A percentile compares a stretch with the other conserved stretches of the same genome.
phyloP scores from a whole-genome alignment of 1,140 invertebrate genomes.

The Trypoxylus dichotomus region DNA sequence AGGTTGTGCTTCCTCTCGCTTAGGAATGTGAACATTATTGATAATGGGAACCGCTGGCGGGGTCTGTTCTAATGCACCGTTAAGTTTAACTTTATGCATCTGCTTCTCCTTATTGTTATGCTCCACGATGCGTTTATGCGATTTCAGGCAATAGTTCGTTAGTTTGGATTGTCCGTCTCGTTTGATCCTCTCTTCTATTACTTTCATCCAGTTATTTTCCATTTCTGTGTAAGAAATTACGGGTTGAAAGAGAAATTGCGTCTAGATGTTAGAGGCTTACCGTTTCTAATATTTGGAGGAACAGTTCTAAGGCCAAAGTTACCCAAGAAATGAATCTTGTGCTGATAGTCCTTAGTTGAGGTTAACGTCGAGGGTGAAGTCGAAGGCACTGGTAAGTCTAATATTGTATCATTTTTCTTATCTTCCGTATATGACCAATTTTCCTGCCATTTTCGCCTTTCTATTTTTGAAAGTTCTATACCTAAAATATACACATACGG shows the following conservation, averaged over 20 bases:
- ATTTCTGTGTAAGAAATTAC: conserved; percentile 39
- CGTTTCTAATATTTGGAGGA: conserved; percentile 38
- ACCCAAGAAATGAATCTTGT: conserved; percentile 46
- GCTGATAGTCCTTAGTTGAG: conserved; percentile 41
- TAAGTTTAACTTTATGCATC: neutral
- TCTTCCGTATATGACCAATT: conserved; percentile 34
- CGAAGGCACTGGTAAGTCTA: conserved; percentile 49
- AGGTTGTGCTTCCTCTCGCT: neutral
- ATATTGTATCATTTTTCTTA: conserved; percentile 36
- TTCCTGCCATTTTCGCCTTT: conserved; percentile 46
- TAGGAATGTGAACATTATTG: conserved; percentile 26
- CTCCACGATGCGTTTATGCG: conserved; percentile 31
- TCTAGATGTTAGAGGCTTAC: conserved; percentile 36
- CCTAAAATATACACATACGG: conserved; percentile 31
- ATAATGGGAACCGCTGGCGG: neutral
- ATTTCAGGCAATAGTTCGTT: conserved; percentile 43
- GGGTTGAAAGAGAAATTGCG: neutral
- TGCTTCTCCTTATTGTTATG: neutral
- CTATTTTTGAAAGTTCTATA: conserved; percentile 46
- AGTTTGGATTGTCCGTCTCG: conserved; percentile 44
- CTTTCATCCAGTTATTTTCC: conserved; percentile 48
- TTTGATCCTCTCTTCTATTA: conserved; percentile 45
- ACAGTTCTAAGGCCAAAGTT: conserved; percentile 42
- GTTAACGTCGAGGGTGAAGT: conserved; percentile 43
- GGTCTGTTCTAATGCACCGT: neutral